Evolutionary conservation across 2,797 vertebrate species (phyloP).

Genomic region (Halcyon leucocephala): DNA sequence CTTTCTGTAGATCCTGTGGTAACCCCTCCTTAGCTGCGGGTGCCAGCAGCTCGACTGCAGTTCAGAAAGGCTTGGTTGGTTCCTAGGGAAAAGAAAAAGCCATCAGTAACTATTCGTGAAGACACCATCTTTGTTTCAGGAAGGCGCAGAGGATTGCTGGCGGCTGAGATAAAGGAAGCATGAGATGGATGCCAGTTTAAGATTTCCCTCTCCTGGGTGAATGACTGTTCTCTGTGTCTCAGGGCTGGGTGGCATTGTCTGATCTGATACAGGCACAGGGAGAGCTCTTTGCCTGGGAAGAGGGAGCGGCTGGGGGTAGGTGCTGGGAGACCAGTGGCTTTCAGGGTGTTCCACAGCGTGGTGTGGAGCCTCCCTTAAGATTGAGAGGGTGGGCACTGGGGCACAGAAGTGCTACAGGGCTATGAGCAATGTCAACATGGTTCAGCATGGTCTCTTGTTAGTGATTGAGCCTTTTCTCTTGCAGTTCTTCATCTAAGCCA

Average conservation of each 20-base stretch:
- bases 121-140: background rate
- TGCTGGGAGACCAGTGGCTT: background rate
- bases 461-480: background rate
- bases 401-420: background rate
- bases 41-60: background rate
- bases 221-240: rapidly evolving
- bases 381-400: background rate
- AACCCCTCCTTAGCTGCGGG: background rate
- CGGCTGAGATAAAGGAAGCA: background rate
- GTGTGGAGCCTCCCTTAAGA: background rate
- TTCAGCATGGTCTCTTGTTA: background rate
- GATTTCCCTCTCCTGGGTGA: background rate
- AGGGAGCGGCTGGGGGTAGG: background rate
- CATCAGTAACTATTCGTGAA: background rate
- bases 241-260: background rate
- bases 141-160: background rate
- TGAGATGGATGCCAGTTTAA: background rate
- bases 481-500: background rate
- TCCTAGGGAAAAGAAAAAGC: background rate
- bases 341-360: background rate
- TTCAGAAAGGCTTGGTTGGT: background rate
- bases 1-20: background rate
- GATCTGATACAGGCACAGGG: background rate
- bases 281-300: background rate
- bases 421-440: background rate